Evolutionary conservation across 2,888 invertebrate genomes (phyloP).

Genomic region (Pterobdella sp.): DNA sequence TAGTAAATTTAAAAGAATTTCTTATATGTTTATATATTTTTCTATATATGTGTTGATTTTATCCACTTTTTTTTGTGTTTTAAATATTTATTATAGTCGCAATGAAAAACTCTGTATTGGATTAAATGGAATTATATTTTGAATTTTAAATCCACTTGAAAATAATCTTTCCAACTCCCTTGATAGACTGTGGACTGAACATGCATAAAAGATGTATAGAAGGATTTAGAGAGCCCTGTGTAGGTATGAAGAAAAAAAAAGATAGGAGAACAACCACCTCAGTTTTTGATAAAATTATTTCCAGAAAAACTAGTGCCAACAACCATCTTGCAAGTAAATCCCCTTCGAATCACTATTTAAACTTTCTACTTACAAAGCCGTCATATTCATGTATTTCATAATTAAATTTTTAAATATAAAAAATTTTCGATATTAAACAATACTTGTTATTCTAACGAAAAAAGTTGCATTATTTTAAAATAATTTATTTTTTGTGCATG

Average conservation of each 20-base stretch:
- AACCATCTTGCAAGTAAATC: constrained; percentile 35
- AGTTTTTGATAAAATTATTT: constrained; percentile 37
- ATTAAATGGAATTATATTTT: too few species aligned
- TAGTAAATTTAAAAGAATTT: background rate
- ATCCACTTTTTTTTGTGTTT: background rate
- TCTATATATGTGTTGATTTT: background rate
- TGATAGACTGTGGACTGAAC: constrained; percentile 72
- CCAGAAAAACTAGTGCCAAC: constrained; percentile 41
- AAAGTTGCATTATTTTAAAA: too few species aligned
- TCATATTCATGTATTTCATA: constrained; percentile 1
- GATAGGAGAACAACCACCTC: constrained; percentile 35
- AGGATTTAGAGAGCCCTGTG: constrained; percentile 72
- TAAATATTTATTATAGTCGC: too few species aligned
- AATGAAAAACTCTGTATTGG: too few species aligned
- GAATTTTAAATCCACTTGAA: background rate
- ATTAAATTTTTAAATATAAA: background rate
- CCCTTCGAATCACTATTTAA: background rate
- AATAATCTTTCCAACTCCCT: background rate
- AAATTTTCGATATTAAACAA: too few species aligned
- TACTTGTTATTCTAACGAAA: too few species aligned
- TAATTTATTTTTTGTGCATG: too few species aligned
- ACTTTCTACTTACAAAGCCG: background rate
- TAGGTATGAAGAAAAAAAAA: constrained; percentile 50
- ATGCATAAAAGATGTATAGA: constrained; percentile 76
- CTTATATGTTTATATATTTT: background rate